phyloP scores from a whole-genome alignment of 1,140 invertebrate species.

The Gonatopus flavifemur region DNA sequence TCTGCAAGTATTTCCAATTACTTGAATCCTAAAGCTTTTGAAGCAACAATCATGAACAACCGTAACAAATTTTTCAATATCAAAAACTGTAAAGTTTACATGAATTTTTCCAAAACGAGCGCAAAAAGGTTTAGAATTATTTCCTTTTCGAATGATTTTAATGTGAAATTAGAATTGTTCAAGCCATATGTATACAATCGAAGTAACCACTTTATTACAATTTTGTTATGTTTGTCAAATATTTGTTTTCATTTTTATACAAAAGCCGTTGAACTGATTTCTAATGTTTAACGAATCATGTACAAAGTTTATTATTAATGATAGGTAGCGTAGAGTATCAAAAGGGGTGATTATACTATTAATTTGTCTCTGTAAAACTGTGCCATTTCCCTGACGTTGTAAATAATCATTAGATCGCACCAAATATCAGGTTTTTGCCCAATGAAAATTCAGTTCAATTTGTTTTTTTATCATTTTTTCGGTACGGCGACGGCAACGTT shows the following conservation, averaged over 20 bases:
- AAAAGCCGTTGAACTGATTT: conserved; percentile 31
- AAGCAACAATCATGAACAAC: no score
- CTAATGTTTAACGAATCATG: conserved; percentile 39
- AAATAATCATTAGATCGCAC: conserved; percentile 30
- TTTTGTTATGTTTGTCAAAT: conserved; percentile 34
- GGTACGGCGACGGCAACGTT: conserved; percentile 27
- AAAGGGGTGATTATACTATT: conserved; percentile 11
- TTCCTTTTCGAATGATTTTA: no score
- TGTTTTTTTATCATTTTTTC: conserved; percentile 20
- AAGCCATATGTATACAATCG: no score
- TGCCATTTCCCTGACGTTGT: conserved; percentile 43
- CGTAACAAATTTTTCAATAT: no score
- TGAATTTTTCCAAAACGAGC: no score
- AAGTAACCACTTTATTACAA: conserved; percentile 16
- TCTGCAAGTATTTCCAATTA: no score
- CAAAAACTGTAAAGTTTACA: no score
- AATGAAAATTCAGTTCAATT: neutral
- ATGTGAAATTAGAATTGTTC: no score
- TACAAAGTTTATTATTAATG: conserved; percentile 50
- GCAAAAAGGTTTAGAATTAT: neutral
- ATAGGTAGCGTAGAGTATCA: conserved; percentile 22
- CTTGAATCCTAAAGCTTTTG: no score
- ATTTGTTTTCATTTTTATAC: conserved; percentile 41
- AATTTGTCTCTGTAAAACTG: conserved; percentile 35
- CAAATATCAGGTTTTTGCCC: no score